Percentiles rank a stretch among this genome's conserved stretches.
phyloP scores from a whole-genome alignment of 2,113 vertebrate species.

The Nycticryphes semicollaris region DNA sequence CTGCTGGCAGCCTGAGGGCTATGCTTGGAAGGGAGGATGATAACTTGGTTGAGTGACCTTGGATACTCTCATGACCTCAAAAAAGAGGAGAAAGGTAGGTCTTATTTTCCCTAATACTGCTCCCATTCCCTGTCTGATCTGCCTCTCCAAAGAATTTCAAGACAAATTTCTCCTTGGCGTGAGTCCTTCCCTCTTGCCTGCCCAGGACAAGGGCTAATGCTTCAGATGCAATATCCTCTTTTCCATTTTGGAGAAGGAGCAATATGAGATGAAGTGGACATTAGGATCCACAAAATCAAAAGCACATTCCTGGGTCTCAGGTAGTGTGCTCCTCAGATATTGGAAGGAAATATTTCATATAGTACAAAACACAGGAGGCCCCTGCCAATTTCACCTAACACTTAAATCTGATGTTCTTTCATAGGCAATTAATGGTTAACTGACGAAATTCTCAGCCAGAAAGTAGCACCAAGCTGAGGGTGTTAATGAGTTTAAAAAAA shows the following conservation, averaged over 20 bases:
- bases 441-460: not conserved
- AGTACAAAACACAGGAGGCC: not conserved
- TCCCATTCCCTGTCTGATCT: not conserved
- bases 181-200: not conserved
- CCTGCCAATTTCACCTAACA: not conserved
- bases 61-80: not conserved
- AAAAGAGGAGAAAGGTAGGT: not conserved
- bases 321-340: not conserved
- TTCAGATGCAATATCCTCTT: not conserved
- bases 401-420: not conserved
- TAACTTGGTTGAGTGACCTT: not conserved
- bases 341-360: not conserved
- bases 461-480: conserved; percentile 11
- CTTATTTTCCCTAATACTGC: not conserved
- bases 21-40: not conserved
- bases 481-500: conserved; percentile 57
- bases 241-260: not conserved
- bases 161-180: not conserved
- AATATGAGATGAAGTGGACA: not conserved
- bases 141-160: not conserved
- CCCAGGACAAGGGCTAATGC: not conserved
- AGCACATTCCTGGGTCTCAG: not conserved
- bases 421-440: conserved; percentile 24
- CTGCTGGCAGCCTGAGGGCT: not conserved
- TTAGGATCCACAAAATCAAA: not conserved